Conservation (phyloP, 2,888 invertebrate genomes). For the Deilephila porcellus region DNA sequence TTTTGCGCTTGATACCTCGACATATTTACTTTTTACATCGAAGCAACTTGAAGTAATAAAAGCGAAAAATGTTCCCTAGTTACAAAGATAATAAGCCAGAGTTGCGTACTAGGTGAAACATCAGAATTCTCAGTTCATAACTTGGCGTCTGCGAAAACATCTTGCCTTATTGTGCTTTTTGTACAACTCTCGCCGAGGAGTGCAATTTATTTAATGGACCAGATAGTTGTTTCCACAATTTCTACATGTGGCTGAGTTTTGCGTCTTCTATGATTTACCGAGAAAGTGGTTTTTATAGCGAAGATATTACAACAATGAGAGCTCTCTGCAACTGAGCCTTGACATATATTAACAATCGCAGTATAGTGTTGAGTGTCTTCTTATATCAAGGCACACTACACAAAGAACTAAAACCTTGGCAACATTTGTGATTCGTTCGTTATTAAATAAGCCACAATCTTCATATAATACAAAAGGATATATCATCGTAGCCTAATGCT, state of each 20-base stretch:
- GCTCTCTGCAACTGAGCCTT: background rate
- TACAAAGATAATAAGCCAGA: conserved; percentile 36
- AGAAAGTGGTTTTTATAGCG: conserved; percentile 6
- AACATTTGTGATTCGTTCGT: too few relatives aligned
- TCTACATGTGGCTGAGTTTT: conserved; percentile 48
- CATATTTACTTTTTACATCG: background rate
- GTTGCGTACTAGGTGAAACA: conserved; percentile 39
- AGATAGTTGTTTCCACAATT: conserved; percentile 45
- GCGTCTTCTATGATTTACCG: conserved; percentile 30
- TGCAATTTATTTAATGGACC: conserved; percentile 76
- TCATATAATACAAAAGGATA: too few relatives aligned
- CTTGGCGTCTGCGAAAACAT: conserved; percentile 55
- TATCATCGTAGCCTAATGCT: too few relatives aligned
- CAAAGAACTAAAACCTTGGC: background rate
- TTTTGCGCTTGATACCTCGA: background rate
- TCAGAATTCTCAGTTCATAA: conserved; percentile 51
- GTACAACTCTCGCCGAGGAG: conserved; percentile 58
- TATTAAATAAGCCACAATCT: too few relatives aligned
- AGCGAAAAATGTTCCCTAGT: conserved; percentile 31
- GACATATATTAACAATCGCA: background rate
- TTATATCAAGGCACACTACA: background rate
- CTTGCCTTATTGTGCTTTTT: conserved; percentile 58
- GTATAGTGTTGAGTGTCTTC: background rate
- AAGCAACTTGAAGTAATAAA: conserved; percentile 6
- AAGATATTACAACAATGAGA: background rate